Conservation (phyloP, 2,113 vertebrate species). For the Felis catus region F.catus_Fca126_mat1.0 CM031427.1:31422001-31422500, state of each 20-base stretch:
- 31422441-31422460: background rate
- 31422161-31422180: background rate
- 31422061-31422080: background rate
- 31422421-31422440: background rate
- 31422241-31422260: background rate
- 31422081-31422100: background rate
- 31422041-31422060: background rate
- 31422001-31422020: background rate
- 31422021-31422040: background rate
- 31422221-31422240: background rate
- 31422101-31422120: background rate
- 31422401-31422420: background rate
- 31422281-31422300: background rate
- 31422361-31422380: background rate
- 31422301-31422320: background rate
- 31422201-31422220: background rate
- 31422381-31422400: background rate
- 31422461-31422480: background rate
- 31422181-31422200: background rate
- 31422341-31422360: background rate
- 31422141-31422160: background rate
- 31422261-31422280: background rate
- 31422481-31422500: background rate
- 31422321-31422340: background rate
- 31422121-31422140: background rate